Conservation (phyloP, 1,140 invertebrate genomes). For the Neodiprion fabricii region DNA sequence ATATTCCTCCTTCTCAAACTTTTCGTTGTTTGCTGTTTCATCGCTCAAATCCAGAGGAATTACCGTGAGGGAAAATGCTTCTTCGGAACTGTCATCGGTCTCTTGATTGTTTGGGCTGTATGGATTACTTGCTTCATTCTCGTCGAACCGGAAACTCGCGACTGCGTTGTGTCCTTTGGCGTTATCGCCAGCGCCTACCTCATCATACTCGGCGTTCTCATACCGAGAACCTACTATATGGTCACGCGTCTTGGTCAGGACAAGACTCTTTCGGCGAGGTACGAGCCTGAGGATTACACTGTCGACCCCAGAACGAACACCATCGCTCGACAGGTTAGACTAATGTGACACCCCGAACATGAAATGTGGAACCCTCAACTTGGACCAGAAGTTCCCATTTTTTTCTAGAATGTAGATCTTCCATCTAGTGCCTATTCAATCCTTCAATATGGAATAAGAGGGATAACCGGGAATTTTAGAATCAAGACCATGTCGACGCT, state of each 20-base stretch:
- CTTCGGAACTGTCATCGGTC: constrained; percentile 58
- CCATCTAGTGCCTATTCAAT: too few relatives aligned
- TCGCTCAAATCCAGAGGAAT: constrained; percentile 64
- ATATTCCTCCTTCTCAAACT: constrained; percentile 64
- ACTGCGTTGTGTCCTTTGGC: constrained; percentile 59
- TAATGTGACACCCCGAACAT: constrained; percentile 20
- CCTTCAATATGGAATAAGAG: too few relatives aligned
- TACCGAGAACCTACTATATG: constrained; percentile 68
- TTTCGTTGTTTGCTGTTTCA: constrained; percentile 61
- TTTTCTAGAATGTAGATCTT: not conserved
- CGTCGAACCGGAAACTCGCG: constrained; percentile 53
- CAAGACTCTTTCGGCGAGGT: constrained; percentile 40
- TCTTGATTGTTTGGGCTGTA: constrained; percentile 60
- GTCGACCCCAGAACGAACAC: constrained; percentile 46
- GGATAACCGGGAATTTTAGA: too few relatives aligned
- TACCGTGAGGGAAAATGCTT: constrained; percentile 69
- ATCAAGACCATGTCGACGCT: too few relatives aligned
- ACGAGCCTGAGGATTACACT: constrained; percentile 37
- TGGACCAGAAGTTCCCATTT: constrained; percentile 17
- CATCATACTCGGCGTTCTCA: constrained; percentile 63
- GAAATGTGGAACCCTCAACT: constrained; percentile 24
- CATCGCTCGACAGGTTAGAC: constrained; percentile 46
- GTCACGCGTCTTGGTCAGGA: constrained; percentile 51
- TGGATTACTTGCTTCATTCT: constrained; percentile 64
- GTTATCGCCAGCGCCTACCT: constrained; percentile 59